Percentiles rank a stretch among this genome's conserved stretches.
These are phyloP conservation scores for Oceanodroma tethys DNA, from an alignment of 2,113 vertebrate species.

Conservation along the genomic window DNA sequence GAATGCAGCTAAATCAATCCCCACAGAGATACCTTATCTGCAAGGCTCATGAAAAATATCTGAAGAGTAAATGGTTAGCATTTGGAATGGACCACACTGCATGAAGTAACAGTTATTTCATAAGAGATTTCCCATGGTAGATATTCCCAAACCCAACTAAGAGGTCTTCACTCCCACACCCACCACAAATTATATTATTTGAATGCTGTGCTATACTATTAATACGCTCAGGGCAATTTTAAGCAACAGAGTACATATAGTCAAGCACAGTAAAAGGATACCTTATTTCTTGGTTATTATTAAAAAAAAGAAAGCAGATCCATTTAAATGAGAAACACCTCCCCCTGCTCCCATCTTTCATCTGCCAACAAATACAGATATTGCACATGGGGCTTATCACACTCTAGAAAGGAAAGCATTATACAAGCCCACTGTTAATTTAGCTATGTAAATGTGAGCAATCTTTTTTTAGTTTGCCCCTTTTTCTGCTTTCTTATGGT, in stretches of 20 bases:
- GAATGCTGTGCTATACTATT: background rate
- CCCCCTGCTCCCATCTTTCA: background rate
- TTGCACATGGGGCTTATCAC: background rate
- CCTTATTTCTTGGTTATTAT: background rate
- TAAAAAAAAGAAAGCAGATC: background rate
- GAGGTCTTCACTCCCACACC: constrained; percentile 1
- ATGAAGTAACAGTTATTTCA: constrained; percentile 23
- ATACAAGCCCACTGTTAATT: background rate
- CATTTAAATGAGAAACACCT: constrained; percentile 2
- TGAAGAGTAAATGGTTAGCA: constrained; percentile 28
- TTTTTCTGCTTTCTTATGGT: background rate
- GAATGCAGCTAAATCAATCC: background rate
- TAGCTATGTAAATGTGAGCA: background rate
- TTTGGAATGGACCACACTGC: constrained; percentile 44
- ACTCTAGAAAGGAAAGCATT: background rate
- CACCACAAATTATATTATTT: background rate
- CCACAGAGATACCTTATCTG: constrained; percentile 30
- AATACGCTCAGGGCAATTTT: background rate
- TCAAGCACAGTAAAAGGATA: background rate
- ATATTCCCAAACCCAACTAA: background rate
- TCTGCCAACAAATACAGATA: background rate
- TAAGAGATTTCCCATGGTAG: constrained; percentile 32
- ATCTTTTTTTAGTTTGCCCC: background rate
- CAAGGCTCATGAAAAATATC: constrained; percentile 20
- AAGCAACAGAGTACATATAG: background rate